Evolutionary conservation across 2,797 vertebrate species (phyloP), one percentile per base, ranked within the genome.

Genomic region (Scarus forsteni): DNA sequence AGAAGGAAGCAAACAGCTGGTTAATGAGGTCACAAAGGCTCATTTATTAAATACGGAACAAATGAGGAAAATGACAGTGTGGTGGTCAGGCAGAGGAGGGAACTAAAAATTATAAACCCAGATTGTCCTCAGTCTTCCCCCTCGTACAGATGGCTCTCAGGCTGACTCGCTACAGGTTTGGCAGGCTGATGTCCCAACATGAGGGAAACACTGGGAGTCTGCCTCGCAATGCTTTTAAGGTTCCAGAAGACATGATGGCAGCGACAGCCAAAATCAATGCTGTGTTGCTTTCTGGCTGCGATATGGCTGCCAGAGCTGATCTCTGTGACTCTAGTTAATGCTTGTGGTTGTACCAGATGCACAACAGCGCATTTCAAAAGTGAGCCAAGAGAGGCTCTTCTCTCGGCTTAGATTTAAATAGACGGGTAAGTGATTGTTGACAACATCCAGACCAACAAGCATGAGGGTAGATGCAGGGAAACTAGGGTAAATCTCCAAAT

Each of bases 11-110:
- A 18, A 60, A 43, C 19, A 5, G 48, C 27, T 64, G 58, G 58
- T 55, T 72, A 64, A 45, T 54, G 36, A 72, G 40, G 50, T 80
- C 56, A 61, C 49, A 58, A 40, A 63, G 55, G 44, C 44, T 48
- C n/a, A 62, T 60, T n/a, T 34, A 35, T 44, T 19, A 50, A 80
- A 76, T 2, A 1, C 40, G 35, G 43, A 60, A 13, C 6, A n/a
- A 40, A 36, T 11, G 15, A 65, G 39, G 42, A 35, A 9, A n/a
- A 36, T 50, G 58, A 70, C 14, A 43, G 52, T 57, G 50, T 39
- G 19, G 18, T 19, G 48, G 51, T 50, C 19, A 16, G 19, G 45
- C 42, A 38, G 36, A 18, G n/a, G 1, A 60, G 45, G 40, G 8
- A 36, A 13, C 18, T 42, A 9, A 10, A 56, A 38, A 65, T 36